These are phyloP conservation scores for Aldabrachelys gigantea DNA, from an alignment of 2,113 vertebrate species.

Conservation along the genomic window DNA sequence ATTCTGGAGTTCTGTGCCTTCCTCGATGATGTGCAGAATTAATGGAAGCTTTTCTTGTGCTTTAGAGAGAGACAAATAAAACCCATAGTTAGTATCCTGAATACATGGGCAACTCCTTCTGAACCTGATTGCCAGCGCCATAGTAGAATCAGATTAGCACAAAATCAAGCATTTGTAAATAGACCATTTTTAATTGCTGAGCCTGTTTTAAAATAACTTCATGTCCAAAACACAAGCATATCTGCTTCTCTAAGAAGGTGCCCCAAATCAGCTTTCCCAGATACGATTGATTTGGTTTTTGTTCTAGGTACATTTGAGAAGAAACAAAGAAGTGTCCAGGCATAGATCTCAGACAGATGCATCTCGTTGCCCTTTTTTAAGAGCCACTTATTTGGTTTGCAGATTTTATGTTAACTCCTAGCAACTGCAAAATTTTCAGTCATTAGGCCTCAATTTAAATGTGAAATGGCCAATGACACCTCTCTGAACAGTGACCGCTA, in stretches of 20 bases:
- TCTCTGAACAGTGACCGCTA: neutral
- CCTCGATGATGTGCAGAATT: neutral
- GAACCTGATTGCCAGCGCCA: accelerated
- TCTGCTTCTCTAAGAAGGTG: accelerated
- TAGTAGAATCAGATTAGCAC: neutral
- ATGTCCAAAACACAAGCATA: accelerated
- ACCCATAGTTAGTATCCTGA: accelerated
- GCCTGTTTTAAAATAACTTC: accelerated
- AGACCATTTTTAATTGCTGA: accelerated
- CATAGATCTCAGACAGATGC: accelerated
- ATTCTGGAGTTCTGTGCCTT: neutral
- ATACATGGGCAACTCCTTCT: accelerated
- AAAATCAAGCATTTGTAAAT: accelerated
- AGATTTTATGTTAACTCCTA: neutral
- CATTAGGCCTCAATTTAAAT: neutral
- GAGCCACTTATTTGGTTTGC: neutral
- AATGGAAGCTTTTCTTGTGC: neutral
- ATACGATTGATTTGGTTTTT: accelerated
- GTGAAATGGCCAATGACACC: neutral
- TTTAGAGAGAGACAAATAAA: neutral
- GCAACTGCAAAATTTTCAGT: neutral
- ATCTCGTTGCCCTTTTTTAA: neutral
- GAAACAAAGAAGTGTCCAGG: too few relatives aligned
- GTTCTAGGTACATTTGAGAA: accelerated
- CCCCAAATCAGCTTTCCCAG: accelerated